phyloP scores from a whole-genome alignment of 2,888 invertebrate species.

The Oscheius sp. region DNA sequence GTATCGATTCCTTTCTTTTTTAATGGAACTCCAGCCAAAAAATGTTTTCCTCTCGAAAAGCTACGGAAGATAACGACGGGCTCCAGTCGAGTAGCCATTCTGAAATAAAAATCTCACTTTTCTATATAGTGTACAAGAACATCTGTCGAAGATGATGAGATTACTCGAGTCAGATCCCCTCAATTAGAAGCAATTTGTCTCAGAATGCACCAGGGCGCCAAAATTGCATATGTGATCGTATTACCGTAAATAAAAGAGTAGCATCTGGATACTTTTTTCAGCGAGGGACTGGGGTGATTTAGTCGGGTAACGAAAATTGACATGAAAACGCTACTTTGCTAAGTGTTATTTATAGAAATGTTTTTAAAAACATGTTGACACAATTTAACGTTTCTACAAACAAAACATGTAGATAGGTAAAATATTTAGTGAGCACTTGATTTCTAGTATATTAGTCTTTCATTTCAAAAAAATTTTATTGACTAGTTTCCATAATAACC shows the following conservation, averaged over 20 bases:
- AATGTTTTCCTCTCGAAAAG: too few species aligned
- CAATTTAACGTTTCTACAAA: too few species aligned
- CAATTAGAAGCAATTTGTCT: constrained; percentile 19
- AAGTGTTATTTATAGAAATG: too few species aligned
- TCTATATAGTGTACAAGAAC: not conserved
- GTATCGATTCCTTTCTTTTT: constrained; percentile 44
- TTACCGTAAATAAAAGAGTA: constrained; percentile 24
- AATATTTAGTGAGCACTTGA: too few species aligned
- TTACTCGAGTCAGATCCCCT: not conserved
- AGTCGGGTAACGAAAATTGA: not conserved
- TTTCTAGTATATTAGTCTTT: too few species aligned
- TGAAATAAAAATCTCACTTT: not conserved
- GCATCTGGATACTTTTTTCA: not conserved
- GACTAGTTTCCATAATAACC: too few species aligned
- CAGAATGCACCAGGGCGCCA: not conserved
- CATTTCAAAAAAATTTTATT: too few species aligned
- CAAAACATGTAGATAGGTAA: too few species aligned
- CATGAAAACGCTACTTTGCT: not conserved
- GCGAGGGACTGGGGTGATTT: not conserved
- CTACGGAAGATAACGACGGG: not conserved
- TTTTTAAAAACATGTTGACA: too few species aligned
- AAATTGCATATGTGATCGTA: constrained; percentile 23
- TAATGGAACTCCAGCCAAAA: constrained; percentile 44
- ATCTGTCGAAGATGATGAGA: constrained; percentile 5
- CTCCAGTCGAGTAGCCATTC: not conserved